These are phyloP conservation scores for Rhinophrynus dorsalis DNA, from an alignment of 2,797 vertebrate species.

Conservation along the genomic window DNA sequence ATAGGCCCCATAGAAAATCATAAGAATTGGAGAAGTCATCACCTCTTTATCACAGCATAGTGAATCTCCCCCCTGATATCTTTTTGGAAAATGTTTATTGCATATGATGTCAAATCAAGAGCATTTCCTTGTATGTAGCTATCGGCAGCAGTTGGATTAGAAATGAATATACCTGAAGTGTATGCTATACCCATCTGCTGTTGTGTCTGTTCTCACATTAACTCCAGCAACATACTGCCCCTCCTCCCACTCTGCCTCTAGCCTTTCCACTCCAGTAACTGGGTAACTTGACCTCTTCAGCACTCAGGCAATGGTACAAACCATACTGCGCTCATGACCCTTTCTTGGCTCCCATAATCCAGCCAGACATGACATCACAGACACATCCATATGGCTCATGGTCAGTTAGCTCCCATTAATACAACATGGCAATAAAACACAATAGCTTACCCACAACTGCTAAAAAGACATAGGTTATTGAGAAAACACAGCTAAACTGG, in stretches of 20 bases:
- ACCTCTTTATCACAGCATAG: too few relatives aligned
- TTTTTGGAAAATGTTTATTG: too few relatives aligned
- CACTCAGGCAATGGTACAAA: not conserved
- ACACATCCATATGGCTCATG: not conserved
- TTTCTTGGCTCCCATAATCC: not conserved
- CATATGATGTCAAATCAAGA: too few relatives aligned
- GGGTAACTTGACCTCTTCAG: not conserved
- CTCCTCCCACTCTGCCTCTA: too few relatives aligned
- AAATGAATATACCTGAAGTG: not conserved
- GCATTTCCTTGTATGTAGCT: too few relatives aligned
- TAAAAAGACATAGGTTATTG: too few relatives aligned
- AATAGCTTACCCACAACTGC: too few relatives aligned
- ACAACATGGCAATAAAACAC: not conserved
- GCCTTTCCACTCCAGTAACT: conserved; percentile 24
- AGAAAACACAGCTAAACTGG: too few relatives aligned
- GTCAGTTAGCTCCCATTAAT: conserved; percentile 12
- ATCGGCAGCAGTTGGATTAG: too few relatives aligned
- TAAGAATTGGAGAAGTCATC: too few relatives aligned
- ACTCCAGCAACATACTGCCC: not conserved
- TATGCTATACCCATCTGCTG: conserved; percentile 10
- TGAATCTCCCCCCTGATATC: too few relatives aligned
- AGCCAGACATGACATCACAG: conserved; percentile 2
- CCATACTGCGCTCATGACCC: not conserved
- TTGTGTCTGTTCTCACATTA: conserved; percentile 20
- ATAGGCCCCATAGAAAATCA: too few relatives aligned